Evolutionary conservation across 2,888 invertebrate species (phyloP).

Genomic region (Graphium colonna): DNA sequence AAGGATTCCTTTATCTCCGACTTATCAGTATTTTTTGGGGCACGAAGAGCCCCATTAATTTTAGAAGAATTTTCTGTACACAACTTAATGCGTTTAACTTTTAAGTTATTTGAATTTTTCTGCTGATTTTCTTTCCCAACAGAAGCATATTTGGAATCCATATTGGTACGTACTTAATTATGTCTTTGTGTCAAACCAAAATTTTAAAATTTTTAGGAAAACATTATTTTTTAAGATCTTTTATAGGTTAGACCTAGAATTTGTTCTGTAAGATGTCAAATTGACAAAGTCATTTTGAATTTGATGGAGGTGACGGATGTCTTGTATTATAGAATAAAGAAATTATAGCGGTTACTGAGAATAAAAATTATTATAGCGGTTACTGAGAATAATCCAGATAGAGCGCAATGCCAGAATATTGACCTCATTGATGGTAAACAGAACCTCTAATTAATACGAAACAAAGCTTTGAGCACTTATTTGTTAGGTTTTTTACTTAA

Average conservation of each 20-base stretch:
- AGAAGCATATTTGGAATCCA: conserved; percentile 71
- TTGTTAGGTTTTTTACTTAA: no score
- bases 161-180: conserved; percentile 26
- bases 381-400: no score
- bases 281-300: no score
- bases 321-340: no score
- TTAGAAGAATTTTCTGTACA: conserved; percentile 29
- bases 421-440: no score
- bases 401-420: no score
- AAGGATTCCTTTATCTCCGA: conserved; percentile 27
- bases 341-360: no score
- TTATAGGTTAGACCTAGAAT: background rate
- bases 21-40: conserved; percentile 27
- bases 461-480: no score
- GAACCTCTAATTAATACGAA: no score
- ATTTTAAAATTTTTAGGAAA: conserved; percentile 79
- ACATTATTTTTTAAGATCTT: conserved; percentile 48
- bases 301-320: no score
- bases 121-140: conserved; percentile 42
- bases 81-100: conserved; percentile 51
- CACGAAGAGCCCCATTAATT: conserved; percentile 33
- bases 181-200: background rate
- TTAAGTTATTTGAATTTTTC: conserved; percentile 40
- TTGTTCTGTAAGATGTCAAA: no score
- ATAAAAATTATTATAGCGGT: no score